Evolutionary conservation across 2,797 vertebrate genomes (phyloP).

Genomic region (Garrulus glandarius): DNA sequence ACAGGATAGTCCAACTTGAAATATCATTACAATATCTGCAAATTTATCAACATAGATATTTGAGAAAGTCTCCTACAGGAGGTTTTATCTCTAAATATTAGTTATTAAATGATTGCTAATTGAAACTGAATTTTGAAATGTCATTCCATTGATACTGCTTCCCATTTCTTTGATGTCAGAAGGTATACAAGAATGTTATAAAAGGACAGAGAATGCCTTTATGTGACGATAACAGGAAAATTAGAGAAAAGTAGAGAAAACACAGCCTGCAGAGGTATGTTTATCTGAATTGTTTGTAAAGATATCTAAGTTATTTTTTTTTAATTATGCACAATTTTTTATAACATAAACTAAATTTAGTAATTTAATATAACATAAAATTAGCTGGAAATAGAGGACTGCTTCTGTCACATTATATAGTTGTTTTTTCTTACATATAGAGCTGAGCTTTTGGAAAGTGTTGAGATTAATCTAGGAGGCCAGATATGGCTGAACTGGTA

Average conservation of each 20-base stretch:
- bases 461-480: not conserved
- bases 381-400: not conserved
- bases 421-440: not conserved
- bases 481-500: not conserved
- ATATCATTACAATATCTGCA: not conserved
- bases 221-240: not conserved
- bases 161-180: not conserved
- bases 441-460: not conserved
- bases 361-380: not conserved
- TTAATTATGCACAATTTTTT: not conserved
- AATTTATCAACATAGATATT: not conserved
- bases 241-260: accelerated
- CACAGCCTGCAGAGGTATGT: not conserved
- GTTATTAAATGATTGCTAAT: not conserved
- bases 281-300: not conserved
- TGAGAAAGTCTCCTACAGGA: not conserved
- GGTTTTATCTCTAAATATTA: not conserved
- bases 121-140: not conserved
- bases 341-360: not conserved
- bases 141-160: not conserved
- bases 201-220: not conserved
- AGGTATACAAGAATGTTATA: not conserved
- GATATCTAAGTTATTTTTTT: not conserved
- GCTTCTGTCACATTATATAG: not conserved
- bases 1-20: not conserved